Evolutionary conservation across 2,888 invertebrate species (phyloP), one percentile per base, ranked within the genome.

Genomic region (Plagodis pulveraria): DNA sequence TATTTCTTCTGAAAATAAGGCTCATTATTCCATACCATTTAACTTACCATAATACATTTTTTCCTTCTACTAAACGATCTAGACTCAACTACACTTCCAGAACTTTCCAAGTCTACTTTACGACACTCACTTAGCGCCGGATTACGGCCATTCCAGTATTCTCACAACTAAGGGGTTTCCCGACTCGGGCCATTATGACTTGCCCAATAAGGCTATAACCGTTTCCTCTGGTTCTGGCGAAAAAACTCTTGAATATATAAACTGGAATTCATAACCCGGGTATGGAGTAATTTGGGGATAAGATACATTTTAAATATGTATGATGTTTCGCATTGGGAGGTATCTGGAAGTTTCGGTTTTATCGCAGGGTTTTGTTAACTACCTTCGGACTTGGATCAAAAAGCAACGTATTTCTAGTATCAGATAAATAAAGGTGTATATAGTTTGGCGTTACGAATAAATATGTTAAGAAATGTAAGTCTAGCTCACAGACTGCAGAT

Each of bases 171-270:
- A 61, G 52, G 60, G 60, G 52, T 52, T 60, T 43, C 54, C 50
- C 41, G 52, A 49, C 51, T 60, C 38, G 45, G 45, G 42, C 56
- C 60, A 61, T 61, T 52, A 61, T 52, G 52, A 50, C 56, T 60
- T 33, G 60, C 49, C 56, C 60, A 61, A 61, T 61, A 61, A 61
- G 52, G 56, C 60, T 32, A 56, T 56, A 61, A 61, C 56, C 43
- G 56, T 60, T 60, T 56, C 48, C 50, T 51, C 32, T 41, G 12
- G 2, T 36, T 8, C 42, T 50, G 49, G 5, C 22, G 35, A 49
- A 61, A 61, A 60, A 60, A 56, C 36, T 56, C 47, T 32, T 61
- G 56, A 60, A 56, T 61, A 51, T 56, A 52, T 56, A 48, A 59
- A 59, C 50, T 54, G 50, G 54, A 34, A 52, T 55, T 55, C 51